phyloP scores from a whole-genome alignment of 2,888 invertebrate genomes.

The Pristionchus maxplancki region DNA sequence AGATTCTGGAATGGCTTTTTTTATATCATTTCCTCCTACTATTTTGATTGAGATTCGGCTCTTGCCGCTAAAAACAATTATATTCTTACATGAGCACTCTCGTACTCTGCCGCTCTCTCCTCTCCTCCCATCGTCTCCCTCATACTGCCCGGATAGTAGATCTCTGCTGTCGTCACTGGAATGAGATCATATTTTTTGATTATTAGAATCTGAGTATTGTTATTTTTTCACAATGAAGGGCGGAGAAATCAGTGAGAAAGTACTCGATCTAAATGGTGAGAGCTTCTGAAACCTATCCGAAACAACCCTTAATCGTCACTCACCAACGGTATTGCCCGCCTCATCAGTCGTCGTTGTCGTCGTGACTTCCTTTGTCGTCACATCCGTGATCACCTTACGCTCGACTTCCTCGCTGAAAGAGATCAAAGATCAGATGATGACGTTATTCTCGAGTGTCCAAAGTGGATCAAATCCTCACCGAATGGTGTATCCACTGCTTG shows the following conservation, averaged over 20 bases:
- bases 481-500: slow-evolving; percentile 76
- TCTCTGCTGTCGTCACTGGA: slow-evolving; percentile 43
- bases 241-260: background rate
- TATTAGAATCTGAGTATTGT: too few species aligned
- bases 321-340: slow-evolving; percentile 59
- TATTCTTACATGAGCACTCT: slow-evolving; percentile 33
- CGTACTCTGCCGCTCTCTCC: background rate
- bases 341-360: slow-evolving; percentile 75
- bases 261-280: background rate
- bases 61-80: too few species aligned
- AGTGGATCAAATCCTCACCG: slow-evolving; percentile 45
- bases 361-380: slow-evolving; percentile 73
- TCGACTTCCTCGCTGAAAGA: slow-evolving; percentile 72
- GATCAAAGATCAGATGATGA: background rate
- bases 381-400: slow-evolving; percentile 74
- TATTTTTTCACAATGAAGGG: too few species aligned
- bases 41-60: too few species aligned
- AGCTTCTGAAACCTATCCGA: too few species aligned
- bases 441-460: background rate
- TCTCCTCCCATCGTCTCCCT: slow-evolving; percentile 28
- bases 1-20: background rate
- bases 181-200: background rate
- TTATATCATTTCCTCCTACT: too few species aligned
- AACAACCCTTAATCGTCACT: too few species aligned
- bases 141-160: slow-evolving; percentile 24